phyloP scores from a whole-genome alignment of 53 echinoderm and acorn worm genomes.

The Echinarachnius parma region DNA sequence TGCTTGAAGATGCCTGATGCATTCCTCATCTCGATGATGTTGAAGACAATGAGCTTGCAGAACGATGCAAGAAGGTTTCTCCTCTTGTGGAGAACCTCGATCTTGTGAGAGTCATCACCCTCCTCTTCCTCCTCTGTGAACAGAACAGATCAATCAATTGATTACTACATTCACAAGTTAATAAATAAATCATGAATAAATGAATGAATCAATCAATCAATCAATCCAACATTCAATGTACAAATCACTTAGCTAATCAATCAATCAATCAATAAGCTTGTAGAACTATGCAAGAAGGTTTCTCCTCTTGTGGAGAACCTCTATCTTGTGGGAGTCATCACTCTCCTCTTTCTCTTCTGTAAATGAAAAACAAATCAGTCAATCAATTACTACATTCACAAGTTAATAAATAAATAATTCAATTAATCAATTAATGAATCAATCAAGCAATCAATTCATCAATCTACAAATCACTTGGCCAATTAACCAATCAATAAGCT shows the following conservation, averaged over 20 bases:
- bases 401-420: too few species aligned
- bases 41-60: conserved; percentile 99
- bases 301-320: conserved; percentile 95
- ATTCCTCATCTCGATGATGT: conserved; percentile 97
- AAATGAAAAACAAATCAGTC: not conserved
- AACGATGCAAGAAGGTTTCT: conserved; percentile 93
- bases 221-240: too few species aligned
- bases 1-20: conserved; percentile 99
- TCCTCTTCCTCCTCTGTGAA: conserved; percentile 91
- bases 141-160: conserved; percentile 6
- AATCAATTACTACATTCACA: too few species aligned
- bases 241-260: too few species aligned
- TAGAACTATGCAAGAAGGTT: conserved; percentile 96
- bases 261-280: conserved; percentile 97
- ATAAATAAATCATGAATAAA: too few species aligned
- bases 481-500: too few species aligned
- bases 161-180: too few species aligned
- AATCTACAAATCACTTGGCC: too few species aligned
- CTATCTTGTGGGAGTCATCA: conserved; percentile 96
- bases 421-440: too few species aligned
- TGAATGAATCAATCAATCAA: too few species aligned
- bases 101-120: conserved; percentile 94
- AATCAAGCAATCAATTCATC: too few species aligned
- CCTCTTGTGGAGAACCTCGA: conserved; percentile 97
- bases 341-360: conserved; percentile 95